phyloP scores from a whole-genome alignment of 1,140 invertebrate genomes.

The Drosophila varians region DNA sequence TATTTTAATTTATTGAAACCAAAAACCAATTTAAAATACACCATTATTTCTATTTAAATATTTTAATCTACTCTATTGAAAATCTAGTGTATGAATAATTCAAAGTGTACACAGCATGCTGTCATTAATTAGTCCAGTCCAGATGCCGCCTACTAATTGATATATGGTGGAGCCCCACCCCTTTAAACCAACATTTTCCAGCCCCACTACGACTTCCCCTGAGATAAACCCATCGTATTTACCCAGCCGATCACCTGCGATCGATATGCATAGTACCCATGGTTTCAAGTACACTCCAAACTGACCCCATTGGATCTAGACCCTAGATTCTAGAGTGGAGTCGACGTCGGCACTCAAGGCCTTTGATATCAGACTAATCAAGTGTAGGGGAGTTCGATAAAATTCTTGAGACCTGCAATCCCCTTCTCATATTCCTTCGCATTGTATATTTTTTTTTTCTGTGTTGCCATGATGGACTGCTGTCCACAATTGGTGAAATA shows the following conservation, averaged over 20 bases:
- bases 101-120: conserved; percentile 27
- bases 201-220: conserved; percentile 4
- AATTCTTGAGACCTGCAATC: conserved; percentile 24
- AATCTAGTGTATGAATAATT: conserved; percentile 21
- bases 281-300: background rate
- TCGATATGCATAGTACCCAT: conserved; percentile 28
- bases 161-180: conserved; percentile 4
- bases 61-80: background rate
- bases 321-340: background rate
- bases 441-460: background rate
- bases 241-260: conserved; percentile 26
- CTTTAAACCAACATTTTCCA: background rate
- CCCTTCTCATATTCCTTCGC: conserved; percentile 2
- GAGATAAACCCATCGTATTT: conserved; percentile 37
- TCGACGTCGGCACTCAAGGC: conserved; percentile 43
- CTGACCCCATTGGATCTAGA: conserved; percentile 34
- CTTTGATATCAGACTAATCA: conserved; percentile 80
- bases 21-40: too few species aligned
- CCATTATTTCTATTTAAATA: too few species aligned
- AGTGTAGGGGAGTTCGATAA: conserved; percentile 58
- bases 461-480: conserved; percentile 61
- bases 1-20: background rate
- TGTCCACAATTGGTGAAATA: conserved; percentile 67
- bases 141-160: conserved; percentile 40
- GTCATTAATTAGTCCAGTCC: conserved; percentile 46